Evolutionary conservation across 1,140 invertebrate genomes (phyloP).

Genomic region (Leguminivora glycinivorella): DNA sequence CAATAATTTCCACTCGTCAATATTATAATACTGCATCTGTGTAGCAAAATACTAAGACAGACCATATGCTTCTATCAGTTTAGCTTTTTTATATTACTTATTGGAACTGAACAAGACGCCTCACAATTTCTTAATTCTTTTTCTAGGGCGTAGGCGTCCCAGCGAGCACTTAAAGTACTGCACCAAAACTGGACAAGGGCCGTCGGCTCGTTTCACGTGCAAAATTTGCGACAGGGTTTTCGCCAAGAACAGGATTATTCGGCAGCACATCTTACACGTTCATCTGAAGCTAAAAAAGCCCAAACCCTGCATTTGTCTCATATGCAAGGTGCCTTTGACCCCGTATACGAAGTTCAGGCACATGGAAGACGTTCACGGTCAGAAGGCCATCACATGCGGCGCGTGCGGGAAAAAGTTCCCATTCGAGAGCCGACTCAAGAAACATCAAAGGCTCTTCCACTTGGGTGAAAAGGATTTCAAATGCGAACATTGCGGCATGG

Average conservation of each 20-base stretch:
- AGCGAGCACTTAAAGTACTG: constrained; percentile 21
- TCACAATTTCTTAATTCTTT: not conserved
- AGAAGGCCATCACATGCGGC: constrained; percentile 40
- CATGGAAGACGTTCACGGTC: constrained; percentile 41
- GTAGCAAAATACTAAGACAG: too few species aligned
- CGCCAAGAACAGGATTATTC: constrained; percentile 30
- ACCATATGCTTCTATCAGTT: too few species aligned
- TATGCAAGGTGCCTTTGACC: constrained; percentile 34
- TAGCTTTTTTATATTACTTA: too few species aligned
- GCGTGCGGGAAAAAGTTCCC: constrained; percentile 52
- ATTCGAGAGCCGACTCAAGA: constrained; percentile 39
- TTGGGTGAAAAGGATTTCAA: constrained; percentile 44
- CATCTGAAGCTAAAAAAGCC: not conserved
- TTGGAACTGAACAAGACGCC: too few species aligned
- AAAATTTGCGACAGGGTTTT: constrained; percentile 34
- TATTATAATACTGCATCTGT: too few species aligned
- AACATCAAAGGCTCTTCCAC: constrained; percentile 42
- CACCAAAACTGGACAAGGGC: constrained; percentile 31
- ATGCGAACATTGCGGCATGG: constrained; percentile 79
- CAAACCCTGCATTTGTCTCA: constrained; percentile 31
- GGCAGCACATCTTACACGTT: not conserved
- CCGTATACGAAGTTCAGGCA: constrained; percentile 24
- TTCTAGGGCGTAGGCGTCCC: constrained; percentile 1
- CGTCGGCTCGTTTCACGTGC: constrained; percentile 36
- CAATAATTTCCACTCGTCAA: too few species aligned